Conservation (phyloP, 2,113 vertebrate genomes). For the Solenodon paradoxus region DNA sequence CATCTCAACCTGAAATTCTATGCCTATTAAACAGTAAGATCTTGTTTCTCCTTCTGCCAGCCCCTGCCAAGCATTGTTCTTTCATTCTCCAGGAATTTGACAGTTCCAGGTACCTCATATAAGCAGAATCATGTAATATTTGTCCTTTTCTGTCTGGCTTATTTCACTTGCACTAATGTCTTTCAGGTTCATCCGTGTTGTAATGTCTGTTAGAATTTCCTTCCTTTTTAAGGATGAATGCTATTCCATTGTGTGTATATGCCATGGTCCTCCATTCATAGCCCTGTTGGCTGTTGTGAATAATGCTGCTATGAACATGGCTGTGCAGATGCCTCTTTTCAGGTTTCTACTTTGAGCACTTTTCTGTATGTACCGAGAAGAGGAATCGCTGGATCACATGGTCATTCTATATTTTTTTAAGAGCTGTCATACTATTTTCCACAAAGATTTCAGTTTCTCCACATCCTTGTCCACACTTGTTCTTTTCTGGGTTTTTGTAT, state of each 20-base stretch:
- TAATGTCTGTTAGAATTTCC: background rate
- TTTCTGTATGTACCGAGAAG: background rate
- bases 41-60: background rate
- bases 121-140: too few relatives aligned
- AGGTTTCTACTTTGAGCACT: background rate
- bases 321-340: background rate
- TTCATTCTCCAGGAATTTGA: background rate
- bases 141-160: background rate
- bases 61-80: background rate
- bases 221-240: background rate
- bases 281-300: background rate
- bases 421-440: background rate
- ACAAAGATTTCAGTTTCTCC: background rate
- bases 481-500: background rate
- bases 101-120: background rate
- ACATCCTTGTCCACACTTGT: background rate
- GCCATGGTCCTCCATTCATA: background rate
- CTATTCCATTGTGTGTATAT: background rate
- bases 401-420: background rate
- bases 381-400: background rate
- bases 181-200: background rate
- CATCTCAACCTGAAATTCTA: background rate
- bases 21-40: background rate
- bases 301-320: background rate
- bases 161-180: background rate